Evolutionary conservation across 1,140 invertebrate species (phyloP).

Genomic region (Diabrotica virgifera): DNA sequence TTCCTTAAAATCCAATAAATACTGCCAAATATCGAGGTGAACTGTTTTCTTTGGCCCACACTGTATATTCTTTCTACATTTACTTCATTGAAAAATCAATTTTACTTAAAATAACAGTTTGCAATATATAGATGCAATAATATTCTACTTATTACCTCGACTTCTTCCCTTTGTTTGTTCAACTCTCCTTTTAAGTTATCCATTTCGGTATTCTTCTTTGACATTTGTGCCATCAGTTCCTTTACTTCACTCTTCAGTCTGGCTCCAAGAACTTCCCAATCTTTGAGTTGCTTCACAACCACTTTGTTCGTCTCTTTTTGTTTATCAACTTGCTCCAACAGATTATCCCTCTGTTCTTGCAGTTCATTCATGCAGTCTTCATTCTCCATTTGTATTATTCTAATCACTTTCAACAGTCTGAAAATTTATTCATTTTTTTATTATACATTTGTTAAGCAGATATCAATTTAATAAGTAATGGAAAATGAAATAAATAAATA

Average conservation of each 20-base stretch:
- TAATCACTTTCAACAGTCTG: conserved; percentile 65
- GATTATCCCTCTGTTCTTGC: conserved; percentile 53
- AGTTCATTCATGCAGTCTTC: conserved; percentile 63
- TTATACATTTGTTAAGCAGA: no score
- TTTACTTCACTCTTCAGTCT: conserved; percentile 54
- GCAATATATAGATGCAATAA: neutral
- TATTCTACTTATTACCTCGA: conserved; percentile 29
- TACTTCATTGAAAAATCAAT: neutral
- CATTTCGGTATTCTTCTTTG: conserved; percentile 52
- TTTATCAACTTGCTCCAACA: conserved; percentile 41
- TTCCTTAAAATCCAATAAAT: no score
- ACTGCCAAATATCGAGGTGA: no score
- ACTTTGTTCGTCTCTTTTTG: conserved; percentile 47
- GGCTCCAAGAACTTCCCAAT: conserved; percentile 53
- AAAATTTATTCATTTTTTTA: no score
- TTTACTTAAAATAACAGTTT: neutral
- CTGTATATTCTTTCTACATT: neutral
- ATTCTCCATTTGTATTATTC: conserved; percentile 67
- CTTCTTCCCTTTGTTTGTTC: conserved; percentile 49
- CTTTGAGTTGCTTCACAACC: conserved; percentile 53
- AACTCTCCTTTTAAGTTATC: conserved; percentile 52
- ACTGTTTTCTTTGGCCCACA: no score
- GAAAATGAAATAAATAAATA: no score
- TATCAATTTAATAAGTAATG: no score
- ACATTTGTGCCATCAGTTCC: conserved; percentile 53